Conservation (phyloP, 2,113 vertebrate species). For the Coturnix japonica region DNA sequence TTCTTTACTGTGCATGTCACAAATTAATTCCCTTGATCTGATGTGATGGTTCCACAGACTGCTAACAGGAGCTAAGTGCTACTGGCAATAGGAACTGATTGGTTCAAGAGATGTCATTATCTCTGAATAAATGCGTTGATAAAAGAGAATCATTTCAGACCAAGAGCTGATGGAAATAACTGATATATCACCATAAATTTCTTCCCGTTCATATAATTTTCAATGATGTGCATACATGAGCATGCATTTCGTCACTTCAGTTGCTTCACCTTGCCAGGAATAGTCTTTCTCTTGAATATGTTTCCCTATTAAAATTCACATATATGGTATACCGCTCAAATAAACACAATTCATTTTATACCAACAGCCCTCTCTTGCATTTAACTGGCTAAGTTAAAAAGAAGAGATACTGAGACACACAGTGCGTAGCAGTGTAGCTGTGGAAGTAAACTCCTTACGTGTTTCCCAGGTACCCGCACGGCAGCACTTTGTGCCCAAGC, state of each 20-base stretch:
- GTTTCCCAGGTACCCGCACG: not conserved
- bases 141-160: constrained; percentile 33
- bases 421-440: accelerated
- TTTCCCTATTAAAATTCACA: not conserved
- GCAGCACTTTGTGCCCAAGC: not conserved
- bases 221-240: not conserved
- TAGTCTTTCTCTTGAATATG: not conserved
- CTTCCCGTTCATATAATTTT: constrained; percentile 4
- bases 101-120: constrained; percentile 54
- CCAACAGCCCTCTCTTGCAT: not conserved
- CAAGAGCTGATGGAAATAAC: not conserved
- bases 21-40: constrained; percentile 48
- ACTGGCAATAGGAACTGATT: constrained; percentile 38
- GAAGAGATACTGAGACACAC: not conserved
- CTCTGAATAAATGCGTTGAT: constrained; percentile 34
- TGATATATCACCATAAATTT: not conserved
- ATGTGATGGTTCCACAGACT: constrained; percentile 36
- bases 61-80: constrained; percentile 52
- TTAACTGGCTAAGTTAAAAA: not conserved
- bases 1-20: constrained; percentile 7
- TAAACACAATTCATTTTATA: not conserved
- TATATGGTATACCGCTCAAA: not conserved
- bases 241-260: not conserved
- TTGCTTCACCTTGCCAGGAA: not conserved
- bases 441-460: not conserved